Conservation (phyloP, 1,140 invertebrate genomes). For the Drosophila azteca region DNA sequence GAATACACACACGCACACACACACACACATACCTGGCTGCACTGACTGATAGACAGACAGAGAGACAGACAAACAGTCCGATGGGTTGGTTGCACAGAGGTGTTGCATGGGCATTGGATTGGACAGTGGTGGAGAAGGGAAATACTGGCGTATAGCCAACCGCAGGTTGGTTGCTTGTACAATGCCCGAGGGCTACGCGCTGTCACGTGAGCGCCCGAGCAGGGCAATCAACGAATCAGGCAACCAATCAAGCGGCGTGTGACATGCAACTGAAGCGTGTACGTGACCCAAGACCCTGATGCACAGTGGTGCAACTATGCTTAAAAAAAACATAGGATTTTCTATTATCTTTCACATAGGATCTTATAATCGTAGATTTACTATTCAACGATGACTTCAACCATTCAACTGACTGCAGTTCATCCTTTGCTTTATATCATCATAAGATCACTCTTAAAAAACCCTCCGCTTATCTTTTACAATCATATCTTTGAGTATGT, state of each 20-base stretch:
- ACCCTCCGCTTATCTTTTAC: too few species aligned
- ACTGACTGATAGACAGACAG: conserved; percentile 7
- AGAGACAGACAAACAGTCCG: conserved; percentile 9
- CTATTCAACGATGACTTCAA: too few species aligned
- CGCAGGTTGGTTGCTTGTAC: conserved; percentile 29
- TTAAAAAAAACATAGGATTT: too few species aligned
- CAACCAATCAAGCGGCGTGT: conserved; percentile 79
- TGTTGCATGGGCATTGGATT: background rate
- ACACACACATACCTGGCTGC: background rate
- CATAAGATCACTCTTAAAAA: too few species aligned
- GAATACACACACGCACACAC: conserved; percentile 46
- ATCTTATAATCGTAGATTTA: too few species aligned
- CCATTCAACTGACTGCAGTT: too few species aligned
- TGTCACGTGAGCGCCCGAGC: conserved; percentile 56
- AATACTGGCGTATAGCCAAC: conserved; percentile 19
- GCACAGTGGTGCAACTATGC: too few species aligned
- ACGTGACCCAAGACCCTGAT: conserved; percentile 50
- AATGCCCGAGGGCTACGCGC: conserved; percentile 52
- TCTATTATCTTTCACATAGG: too few species aligned
- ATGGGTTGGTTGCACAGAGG: conserved; percentile 9
- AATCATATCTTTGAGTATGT: too few species aligned
- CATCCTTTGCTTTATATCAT: too few species aligned
- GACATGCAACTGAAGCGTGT: conserved; percentile 74
- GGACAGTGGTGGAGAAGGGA: conserved; percentile 7
- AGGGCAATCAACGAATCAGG: conserved; percentile 72